Evolutionary conservation across 2,888 invertebrate genomes (phyloP).

Genomic region (Cyrtodaria siliqua): DNA sequence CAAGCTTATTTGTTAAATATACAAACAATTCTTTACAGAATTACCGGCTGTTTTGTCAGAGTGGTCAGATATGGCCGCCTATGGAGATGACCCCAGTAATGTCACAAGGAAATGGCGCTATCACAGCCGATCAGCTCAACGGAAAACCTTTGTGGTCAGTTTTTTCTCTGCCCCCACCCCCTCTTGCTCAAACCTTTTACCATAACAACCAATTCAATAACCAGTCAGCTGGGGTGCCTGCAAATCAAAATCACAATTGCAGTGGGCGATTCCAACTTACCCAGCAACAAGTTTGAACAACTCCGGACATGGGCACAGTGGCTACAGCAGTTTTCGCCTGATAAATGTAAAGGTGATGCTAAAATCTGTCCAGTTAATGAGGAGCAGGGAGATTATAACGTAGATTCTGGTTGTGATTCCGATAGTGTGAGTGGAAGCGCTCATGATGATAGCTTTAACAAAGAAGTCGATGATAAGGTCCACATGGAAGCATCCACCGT

Average conservation of each 20-base stretch:
- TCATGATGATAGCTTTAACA: constrained; percentile 54
- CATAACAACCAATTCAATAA: constrained; percentile 11
- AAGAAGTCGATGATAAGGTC: constrained; percentile 40
- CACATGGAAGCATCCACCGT: constrained; percentile 19
- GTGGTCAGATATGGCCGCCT: constrained; percentile 32
- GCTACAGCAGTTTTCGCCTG: no score
- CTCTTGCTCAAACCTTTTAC: constrained; percentile 18
- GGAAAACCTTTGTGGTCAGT: constrained; percentile 47
- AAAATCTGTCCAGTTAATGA: constrained; percentile 6
- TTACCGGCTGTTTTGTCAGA: constrained; percentile 47
- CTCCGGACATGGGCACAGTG: neutral
- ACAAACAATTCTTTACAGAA: constrained; percentile 30
- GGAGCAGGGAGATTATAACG: constrained; percentile 33
- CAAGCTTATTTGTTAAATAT: no score
- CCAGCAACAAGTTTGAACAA: neutral
- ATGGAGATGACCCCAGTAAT: constrained; percentile 32
- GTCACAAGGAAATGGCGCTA: constrained; percentile 13
- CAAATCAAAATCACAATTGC: constrained; percentile 25
- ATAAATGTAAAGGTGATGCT: no score
- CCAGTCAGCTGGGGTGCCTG: neutral
- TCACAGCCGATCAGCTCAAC: constrained; percentile 41
- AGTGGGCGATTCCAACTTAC: no score
- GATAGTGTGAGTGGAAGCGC: constrained; percentile 54
- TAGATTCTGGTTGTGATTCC: constrained; percentile 74
- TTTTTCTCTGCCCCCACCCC: constrained; percentile 53